Evolutionary conservation across 2,888 invertebrate genomes (phyloP), one percentile per base, ranked within the genome.

Genomic region (Drosophila nigricruria): DNA sequence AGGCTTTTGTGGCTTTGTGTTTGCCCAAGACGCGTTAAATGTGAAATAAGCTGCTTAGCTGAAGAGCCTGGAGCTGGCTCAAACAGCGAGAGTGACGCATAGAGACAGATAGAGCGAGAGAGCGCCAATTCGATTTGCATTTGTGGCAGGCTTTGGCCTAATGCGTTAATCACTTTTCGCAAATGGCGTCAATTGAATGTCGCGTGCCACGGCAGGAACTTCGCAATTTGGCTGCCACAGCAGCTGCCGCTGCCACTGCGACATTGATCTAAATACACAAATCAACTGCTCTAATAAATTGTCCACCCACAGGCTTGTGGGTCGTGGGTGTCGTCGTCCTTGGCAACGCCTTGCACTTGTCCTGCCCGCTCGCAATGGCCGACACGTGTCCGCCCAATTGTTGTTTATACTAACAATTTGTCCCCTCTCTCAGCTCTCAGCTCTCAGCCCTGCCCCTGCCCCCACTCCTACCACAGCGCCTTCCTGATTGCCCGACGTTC

Each of bases 331-430:
- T 32, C 9, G 60, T 70, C 59, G 73, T 70, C 77, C 74, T 80
- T 78, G 83, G 85, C 71, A 58, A 84, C 88, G 84, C 88, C 84
- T 85, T 78, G 80, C 89, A 80, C 82, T 85, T 87, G 86, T 85
- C 73, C 71, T 59, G 43, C 49, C 60, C 69, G 47, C 65, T 68
- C 9, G 76, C 84, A 79, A 78, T 79, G 86, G 84, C 75, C 65
- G 91, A 43, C 91, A 91, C 91, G 91, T 91, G 91, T 62, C 67
- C 70, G 81, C 77, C 76, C 91, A 91, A 90, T 90, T 90, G 87
- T 90, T 91, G 91, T 91, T 91, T 91, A 91, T 91, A 85, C 91
- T 88, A 91, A 91, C 87, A 91, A 91, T 91, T 91, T 91, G 91
- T 88, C 90, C 53, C 83, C 77, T 70, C 42, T 3, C 20, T 1